phyloP scores from a whole-genome alignment of 2,888 invertebrate species.

The Yponomeuta plumbellus region DNA sequence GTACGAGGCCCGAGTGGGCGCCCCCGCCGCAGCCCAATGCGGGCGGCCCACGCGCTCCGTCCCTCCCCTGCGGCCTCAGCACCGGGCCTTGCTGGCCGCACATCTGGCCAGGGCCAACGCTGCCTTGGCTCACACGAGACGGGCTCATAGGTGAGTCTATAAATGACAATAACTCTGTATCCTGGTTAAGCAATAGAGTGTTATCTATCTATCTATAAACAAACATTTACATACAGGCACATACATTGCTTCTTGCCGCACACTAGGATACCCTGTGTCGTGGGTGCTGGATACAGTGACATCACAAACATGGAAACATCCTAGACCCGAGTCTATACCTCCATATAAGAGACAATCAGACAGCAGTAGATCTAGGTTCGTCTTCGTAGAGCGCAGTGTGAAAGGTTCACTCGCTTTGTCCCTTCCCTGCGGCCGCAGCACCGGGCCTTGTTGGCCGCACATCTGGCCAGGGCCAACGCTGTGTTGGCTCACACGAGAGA shows the following conservation, averaged over 20 bases:
- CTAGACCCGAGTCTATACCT: too few species aligned
- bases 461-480: constrained; percentile 84
- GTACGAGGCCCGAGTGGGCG: constrained; percentile 33
- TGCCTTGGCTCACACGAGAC: constrained; percentile 60
- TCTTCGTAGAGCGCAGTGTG: constrained; percentile 17
- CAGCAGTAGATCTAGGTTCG: too few species aligned
- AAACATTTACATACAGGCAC: too few species aligned
- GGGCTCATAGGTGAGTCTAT: constrained; percentile 82
- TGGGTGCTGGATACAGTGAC: too few species aligned
- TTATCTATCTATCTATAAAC: too few species aligned
- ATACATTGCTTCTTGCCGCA: too few species aligned
- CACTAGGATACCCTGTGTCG: too few species aligned
- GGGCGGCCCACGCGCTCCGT: constrained; percentile 23
- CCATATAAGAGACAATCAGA: too few species aligned
- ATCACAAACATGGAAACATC: too few species aligned
- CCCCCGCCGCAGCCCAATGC: constrained; percentile 22
- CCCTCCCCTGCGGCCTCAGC: constrained; percentile 80
- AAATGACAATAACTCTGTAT: too few species aligned
- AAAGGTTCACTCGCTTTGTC: constrained; percentile 25
- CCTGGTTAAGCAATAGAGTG: too few species aligned
- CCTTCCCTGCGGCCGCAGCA: constrained; percentile 81
- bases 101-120: constrained; percentile 86
- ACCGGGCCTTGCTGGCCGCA: constrained; percentile 80
- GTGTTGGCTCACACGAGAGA: constrained; percentile 67
- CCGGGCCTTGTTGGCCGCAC: constrained; percentile 80